Percentiles rank a stretch among this genome's conserved stretches.
Conservation (phyloP, 2,888 invertebrate genomes). For the Miltochrista miniata region DNA sequence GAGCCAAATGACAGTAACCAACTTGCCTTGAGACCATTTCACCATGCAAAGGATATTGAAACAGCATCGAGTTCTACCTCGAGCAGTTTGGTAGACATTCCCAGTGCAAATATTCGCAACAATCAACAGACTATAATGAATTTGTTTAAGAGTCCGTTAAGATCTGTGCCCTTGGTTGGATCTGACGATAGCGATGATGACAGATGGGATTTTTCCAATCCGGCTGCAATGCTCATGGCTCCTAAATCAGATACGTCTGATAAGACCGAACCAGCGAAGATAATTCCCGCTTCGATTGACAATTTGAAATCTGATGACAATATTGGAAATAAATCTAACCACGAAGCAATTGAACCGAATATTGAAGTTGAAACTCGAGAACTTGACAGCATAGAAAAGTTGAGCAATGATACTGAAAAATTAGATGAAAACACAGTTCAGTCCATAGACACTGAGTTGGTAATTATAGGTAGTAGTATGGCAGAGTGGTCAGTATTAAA, state of each 20-base stretch:
- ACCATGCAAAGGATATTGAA: not conserved
- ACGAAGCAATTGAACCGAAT: not conserved
- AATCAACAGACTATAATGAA: slow-evolving; percentile 1
- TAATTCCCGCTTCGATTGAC: not conserved
- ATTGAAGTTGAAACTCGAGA: not conserved
- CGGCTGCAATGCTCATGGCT: slow-evolving; percentile 27
- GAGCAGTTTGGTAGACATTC: not conserved
- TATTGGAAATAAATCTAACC: not conserved
- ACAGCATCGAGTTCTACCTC: not conserved
- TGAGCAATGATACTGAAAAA: not conserved
- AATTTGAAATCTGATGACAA: not conserved
- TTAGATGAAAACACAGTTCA: not conserved
- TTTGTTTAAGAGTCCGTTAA: slow-evolving; percentile 40
- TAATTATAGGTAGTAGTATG: not conserved
- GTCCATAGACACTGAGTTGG: not conserved
- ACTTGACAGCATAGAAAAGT: not conserved
- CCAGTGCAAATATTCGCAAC: not conserved
- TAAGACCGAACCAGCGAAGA: not conserved
- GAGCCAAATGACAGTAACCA: not conserved
- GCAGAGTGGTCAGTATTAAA: slow-evolving; percentile 1
- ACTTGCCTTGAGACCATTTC: not conserved
- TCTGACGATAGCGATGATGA: slow-evolving; percentile 47
- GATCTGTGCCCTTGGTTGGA: slow-evolving; percentile 56
- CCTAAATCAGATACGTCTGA: not conserved
- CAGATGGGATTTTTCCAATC: slow-evolving; percentile 52